Conservation (phyloP, 1,140 invertebrate species). For the Heterodera carotae region DNA sequence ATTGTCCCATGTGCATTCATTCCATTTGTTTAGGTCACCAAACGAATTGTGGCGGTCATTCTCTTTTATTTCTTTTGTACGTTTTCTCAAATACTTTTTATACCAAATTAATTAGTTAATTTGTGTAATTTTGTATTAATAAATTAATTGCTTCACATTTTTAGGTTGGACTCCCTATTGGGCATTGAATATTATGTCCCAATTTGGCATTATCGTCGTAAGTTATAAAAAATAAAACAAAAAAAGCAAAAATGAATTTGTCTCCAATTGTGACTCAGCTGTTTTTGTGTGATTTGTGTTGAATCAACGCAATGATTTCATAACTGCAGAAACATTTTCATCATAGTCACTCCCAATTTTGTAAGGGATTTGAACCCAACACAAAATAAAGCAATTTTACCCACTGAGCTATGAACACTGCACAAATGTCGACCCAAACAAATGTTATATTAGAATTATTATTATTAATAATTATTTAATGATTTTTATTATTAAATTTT, state of each 20-base stretch:
- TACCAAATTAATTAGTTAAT: neutral
- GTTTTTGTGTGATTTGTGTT: neutral
- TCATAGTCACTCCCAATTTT: conserved; percentile 20
- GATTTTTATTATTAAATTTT: too few species aligned
- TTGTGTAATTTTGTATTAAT: too few species aligned
- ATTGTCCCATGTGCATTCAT: too few species aligned
- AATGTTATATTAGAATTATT: too few species aligned
- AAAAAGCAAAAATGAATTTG: neutral
- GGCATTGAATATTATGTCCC: conserved; percentile 57
- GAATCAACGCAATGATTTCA: conserved; percentile 13
- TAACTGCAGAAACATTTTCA: conserved; percentile 20
- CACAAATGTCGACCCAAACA: too few species aligned
- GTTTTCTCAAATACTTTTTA: neutral
- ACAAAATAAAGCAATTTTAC: neutral
- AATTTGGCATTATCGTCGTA: conserved; percentile 55
- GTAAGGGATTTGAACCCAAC: neutral
- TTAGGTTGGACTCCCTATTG: conserved; percentile 62
- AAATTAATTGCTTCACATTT: neutral
- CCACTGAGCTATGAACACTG: conserved; percentile 1
- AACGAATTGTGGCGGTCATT: conserved; percentile 63
- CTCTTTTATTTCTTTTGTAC: conserved; percentile 62
- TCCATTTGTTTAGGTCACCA: conserved; percentile 45
- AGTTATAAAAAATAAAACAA: conserved; percentile 14
- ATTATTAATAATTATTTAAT: too few species aligned
- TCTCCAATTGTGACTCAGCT: conserved; percentile 18